Percentiles rank a stretch among this genome's conserved stretches.
phyloP scores from a whole-genome alignment of 2,888 invertebrate genomes.

The Tortrix viridana region DNA sequence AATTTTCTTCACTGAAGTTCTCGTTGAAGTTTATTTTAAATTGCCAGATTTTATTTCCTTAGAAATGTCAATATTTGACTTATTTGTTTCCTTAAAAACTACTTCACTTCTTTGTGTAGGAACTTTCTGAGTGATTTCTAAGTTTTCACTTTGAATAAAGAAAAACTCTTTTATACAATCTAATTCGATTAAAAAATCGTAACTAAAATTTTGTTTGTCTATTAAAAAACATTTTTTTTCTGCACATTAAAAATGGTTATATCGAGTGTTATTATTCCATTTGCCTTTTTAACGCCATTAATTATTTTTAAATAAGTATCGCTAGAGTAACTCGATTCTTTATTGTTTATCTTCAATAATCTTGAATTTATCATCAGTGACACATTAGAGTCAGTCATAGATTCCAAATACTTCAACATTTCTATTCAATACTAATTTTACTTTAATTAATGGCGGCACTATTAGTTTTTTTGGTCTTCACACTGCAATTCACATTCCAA shows the following conservation, averaged over 20 bases:
- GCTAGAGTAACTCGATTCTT: background rate
- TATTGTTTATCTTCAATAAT: constrained; percentile 39
- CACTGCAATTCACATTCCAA: constrained; percentile 26
- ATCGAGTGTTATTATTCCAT: constrained; percentile 2
- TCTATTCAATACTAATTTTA: constrained; percentile 42
- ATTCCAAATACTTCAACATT: constrained; percentile 41
- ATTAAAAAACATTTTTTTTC: too few species aligned
- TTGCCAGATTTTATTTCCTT: constrained; percentile 8
- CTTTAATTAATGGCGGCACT: constrained; percentile 42
- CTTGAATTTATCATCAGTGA: constrained; percentile 48
- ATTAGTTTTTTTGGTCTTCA: constrained; percentile 29
- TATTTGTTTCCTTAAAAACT: constrained; percentile 1
- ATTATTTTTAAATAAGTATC: constrained; percentile 13
- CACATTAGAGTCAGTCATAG: constrained; percentile 48
- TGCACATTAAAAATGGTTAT: background rate
- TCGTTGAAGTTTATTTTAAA: constrained; percentile 1
- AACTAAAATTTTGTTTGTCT: too few species aligned
- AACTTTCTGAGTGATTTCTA: constrained; percentile 35
- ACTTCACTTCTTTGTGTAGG: background rate
- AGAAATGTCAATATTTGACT: constrained; percentile 16
- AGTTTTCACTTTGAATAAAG: constrained; percentile 44
- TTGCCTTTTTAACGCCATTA: constrained; percentile 8
- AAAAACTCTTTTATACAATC: constrained; percentile 44
- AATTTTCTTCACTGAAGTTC: background rate
- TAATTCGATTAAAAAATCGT: too few species aligned